Evolutionary conservation across 2,888 invertebrate species (phyloP).

Genomic region (Cryptus viduatorius): DNA sequence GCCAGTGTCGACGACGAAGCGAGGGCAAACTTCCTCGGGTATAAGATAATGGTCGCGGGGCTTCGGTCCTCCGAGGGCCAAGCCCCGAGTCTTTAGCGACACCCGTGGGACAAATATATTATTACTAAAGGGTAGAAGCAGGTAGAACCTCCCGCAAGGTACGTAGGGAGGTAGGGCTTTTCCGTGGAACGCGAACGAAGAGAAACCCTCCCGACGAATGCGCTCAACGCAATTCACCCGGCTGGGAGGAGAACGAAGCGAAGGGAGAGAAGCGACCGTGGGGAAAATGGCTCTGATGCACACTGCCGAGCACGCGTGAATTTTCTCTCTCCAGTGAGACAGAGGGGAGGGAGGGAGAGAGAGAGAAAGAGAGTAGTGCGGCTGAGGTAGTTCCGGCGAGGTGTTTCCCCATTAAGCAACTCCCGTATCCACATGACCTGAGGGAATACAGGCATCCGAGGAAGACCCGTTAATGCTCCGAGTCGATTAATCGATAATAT

Average conservation of each 20-base stretch:
- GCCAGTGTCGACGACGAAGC: slow-evolving; percentile 33
- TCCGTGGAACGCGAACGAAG: slow-evolving; percentile 40
- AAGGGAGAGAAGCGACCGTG: slow-evolving; percentile 15
- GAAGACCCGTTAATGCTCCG: slow-evolving; percentile 51
- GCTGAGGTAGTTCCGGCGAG: slow-evolving; percentile 47
- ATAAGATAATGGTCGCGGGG: slow-evolving; percentile 80
- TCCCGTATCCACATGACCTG: slow-evolving; percentile 54
- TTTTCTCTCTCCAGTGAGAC: slow-evolving; percentile 26
- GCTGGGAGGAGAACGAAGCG: slow-evolving; percentile 8
- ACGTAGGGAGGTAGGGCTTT: slow-evolving; percentile 21
- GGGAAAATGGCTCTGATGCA: slow-evolving; percentile 45
- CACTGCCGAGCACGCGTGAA: slow-evolving; percentile 43
- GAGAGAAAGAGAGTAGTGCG: slow-evolving; percentile 25
- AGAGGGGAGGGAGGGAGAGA: not conserved
- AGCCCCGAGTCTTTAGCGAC: slow-evolving; percentile 78
- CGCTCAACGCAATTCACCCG: slow-evolving; percentile 43
- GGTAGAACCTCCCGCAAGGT: slow-evolving; percentile 45
- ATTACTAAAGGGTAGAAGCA: slow-evolving; percentile 81
- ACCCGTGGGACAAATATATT: slow-evolving; percentile 82
- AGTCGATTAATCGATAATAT: slow-evolving; percentile 55
- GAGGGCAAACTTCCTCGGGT: slow-evolving; percentile 66
- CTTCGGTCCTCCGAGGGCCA: slow-evolving; percentile 70
- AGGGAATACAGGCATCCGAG: slow-evolving; percentile 58
- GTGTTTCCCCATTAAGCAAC: slow-evolving; percentile 56
- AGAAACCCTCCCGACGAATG: slow-evolving; percentile 43